phyloP scores from a whole-genome alignment of 2,797 vertebrate species.

The Sternarchorhynchus goeldii region DNA sequence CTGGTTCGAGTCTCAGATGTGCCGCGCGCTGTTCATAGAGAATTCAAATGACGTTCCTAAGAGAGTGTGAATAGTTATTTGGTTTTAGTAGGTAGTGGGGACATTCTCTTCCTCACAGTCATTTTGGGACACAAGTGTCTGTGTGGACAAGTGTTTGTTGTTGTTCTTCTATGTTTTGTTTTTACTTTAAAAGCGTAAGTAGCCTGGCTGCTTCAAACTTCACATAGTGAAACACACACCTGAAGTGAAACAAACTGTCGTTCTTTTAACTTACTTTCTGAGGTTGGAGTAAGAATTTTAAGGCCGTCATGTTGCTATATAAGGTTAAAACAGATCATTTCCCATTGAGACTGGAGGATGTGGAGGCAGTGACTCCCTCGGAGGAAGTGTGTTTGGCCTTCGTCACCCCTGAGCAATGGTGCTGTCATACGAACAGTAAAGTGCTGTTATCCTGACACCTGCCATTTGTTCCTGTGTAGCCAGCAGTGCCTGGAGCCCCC shows the following conservation, averaged over 20 bases:
- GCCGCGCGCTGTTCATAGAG: conserved; percentile 1
- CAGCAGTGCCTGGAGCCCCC: conserved; percentile 34
- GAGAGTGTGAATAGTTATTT: neutral
- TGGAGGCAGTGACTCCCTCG: too few species aligned
- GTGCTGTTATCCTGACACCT: conserved; percentile 36
- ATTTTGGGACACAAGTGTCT: too few species aligned
- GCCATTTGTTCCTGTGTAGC: conserved; percentile 34
- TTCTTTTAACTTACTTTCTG: too few species aligned
- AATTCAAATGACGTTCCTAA: conserved; percentile 13
- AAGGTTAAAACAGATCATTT: neutral
- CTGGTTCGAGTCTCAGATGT: neutral
- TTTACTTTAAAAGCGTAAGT: too few species aligned
- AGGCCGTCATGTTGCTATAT: too few species aligned
- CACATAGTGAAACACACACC: too few species aligned
- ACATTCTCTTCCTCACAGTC: neutral
- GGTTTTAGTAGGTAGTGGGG: neutral
- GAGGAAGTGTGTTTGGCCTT: neutral
- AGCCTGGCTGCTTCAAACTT: too few species aligned
- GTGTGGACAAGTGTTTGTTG: too few species aligned
- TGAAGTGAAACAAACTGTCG: too few species aligned
- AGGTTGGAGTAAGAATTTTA: too few species aligned
- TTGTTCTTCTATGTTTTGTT: too few species aligned
- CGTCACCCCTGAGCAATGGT: neutral
- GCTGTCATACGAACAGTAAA: too few species aligned
- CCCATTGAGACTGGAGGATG: neutral